A percentile compares a stretch with the other conserved stretches of the same genome.
phyloP scores from a whole-genome alignment of 2,113 vertebrate genomes.

The Neogobius melanostomus region DNA sequence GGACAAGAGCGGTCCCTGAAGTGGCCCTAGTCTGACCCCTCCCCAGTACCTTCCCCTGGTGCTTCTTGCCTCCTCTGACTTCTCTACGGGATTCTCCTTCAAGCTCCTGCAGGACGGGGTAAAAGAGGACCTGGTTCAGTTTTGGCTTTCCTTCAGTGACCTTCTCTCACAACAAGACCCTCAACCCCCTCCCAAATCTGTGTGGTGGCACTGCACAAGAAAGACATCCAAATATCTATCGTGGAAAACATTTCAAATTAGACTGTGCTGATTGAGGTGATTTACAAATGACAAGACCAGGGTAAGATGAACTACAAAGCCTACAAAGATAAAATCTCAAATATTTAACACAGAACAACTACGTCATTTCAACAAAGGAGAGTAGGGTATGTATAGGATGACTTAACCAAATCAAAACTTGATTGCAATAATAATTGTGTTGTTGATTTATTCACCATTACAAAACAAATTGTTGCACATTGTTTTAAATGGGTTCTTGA shows the following conservation, averaged over 20 bases:
- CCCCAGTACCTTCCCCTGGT: constrained; percentile 23
- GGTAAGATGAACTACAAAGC: no score
- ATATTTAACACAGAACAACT: no score
- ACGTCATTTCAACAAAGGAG: no score
- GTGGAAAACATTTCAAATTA: neutral
- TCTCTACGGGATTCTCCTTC: constrained; percentile 69
- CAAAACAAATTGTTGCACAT: no score
- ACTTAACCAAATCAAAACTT: no score
- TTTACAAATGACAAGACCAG: no score
- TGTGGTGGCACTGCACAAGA: constrained; percentile 18
- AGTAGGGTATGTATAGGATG: no score
- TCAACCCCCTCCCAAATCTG: constrained; percentile 11
- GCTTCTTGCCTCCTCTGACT: constrained; percentile 60
- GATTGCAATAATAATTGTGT: no score
- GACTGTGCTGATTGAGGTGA: no score
- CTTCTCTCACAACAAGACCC: constrained; percentile 27
- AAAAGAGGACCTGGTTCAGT: constrained; percentile 65
- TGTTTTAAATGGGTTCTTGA: no score
- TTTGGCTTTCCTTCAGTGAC: constrained; percentile 59
- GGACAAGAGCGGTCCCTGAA: constrained; percentile 37
- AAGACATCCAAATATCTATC: constrained; percentile 1
- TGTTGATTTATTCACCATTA: no score
- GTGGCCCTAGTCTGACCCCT: constrained; percentile 6
- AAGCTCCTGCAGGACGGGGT: constrained; percentile 62
- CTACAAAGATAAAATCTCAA: no score